Base-by-base conservation (phyloP, 2,888 invertebrate species). In the Hymenopus coronatus region DNA sequence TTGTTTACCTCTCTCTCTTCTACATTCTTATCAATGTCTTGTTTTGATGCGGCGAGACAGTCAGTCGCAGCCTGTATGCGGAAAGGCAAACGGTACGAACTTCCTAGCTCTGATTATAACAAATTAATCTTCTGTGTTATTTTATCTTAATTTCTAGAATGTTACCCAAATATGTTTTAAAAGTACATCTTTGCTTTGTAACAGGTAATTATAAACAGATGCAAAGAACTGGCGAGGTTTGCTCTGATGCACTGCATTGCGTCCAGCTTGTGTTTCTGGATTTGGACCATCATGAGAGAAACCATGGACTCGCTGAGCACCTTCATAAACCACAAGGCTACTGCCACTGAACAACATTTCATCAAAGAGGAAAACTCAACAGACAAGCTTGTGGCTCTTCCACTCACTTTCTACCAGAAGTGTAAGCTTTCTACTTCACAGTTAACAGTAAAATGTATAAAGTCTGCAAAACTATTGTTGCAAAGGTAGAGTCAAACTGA, bases 221-320 rank as follows among this genome's bases (percentile, higher is more conserved):
- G 94, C 91, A 93, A 93, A 90, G 94, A 94, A 88, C 90, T 97
- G 70, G 96, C 96, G 1, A 94, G 96, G 90, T 96, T 97, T 91
- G 96, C 96, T 6, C 94, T 97, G 90, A 97, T 97, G 97, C 97
- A 97, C 92, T 95, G 97, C 93, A 95, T 97, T 46, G 96, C 96
- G 0, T 96, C 97, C 89, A 97, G 96, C 91, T 93, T 97, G n/a
- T 96, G 96, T 92, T 96, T 97, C 92, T 97, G 97, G 97, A 93
- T 97, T n/a, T 95, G 95, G 92, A 96, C 96, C 3, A 96, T 97
- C 90, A 94, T 96, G 25, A 94, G 96, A 89, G 97, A 97, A 93
- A 97, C 96, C 0, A 93, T 96, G 33, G 95, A 96, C 88, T 95
- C 96, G 2, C 93, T 96, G 84, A 94, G 94, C 15, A 92, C 92